Evolutionary conservation across 2,888 invertebrate genomes (phyloP), one percentile per base, ranked within the genome.

Genomic region (Aphidius colemani): DNA sequence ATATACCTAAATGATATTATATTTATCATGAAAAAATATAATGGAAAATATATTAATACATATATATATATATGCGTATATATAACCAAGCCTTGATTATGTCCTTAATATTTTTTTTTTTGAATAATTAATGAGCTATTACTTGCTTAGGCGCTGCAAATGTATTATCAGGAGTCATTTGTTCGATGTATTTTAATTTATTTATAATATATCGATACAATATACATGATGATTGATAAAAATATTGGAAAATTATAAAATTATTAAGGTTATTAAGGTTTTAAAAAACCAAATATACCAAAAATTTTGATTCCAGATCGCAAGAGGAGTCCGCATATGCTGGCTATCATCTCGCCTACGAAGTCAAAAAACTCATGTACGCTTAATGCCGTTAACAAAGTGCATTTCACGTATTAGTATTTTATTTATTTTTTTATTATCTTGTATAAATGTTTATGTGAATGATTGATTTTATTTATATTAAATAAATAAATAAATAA

Each of bases 331-430:
- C 92, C 86, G 92, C 93, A 88, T 95, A 95, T 89, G 94, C 95
- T 88, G 95, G 95, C 89, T 95, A 95, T 89, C 96, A 96, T 89
- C 94, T 97, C 88, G 96, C 96, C 90, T 97, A 97, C 90, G 96
- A 97, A 95, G 96, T 97, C 90, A 96, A 97, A 94, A 97, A 97
- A 90, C 94, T 97, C 91, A 96, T 97, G 97, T 97, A 96, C 91
- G 94, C 89, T 85, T 85, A 76, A 66, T 79, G 83, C 86, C 85
- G 82, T 85, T 84, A 83, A 82, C 83, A 83, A 78, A 77, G 66
- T 73, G 77, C 59, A 53, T 60, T 40, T 60, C 49, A 66, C 50
- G 63, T 59, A 55, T 61, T 66, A 65, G 60, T 30, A 64, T 53
- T 46, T 50, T 46, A 50, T 51, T 61, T 6, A 61, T 53, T 13